phyloP scores from a whole-genome alignment of 1,140 invertebrate species.

The Polyergus mexicanus region DNA sequence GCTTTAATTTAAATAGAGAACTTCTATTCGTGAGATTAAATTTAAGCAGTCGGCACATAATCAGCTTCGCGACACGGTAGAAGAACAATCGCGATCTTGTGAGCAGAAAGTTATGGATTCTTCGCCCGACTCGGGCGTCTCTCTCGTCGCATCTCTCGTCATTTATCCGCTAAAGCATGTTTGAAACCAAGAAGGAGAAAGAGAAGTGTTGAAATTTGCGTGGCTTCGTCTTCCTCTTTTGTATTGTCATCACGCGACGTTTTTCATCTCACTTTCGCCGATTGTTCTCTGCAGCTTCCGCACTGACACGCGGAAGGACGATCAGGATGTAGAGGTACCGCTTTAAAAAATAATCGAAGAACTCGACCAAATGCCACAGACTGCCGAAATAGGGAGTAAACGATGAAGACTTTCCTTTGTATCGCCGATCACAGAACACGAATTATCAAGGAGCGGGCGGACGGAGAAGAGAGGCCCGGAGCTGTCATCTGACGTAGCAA shows the following conservation, averaged over 20 bases:
- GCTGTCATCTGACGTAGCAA: conserved; percentile 3
- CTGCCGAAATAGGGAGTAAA: conserved; percentile 43
- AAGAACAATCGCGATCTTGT: not conserved
- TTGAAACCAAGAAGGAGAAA: conserved; percentile 36
- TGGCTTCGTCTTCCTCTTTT: not conserved
- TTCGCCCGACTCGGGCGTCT: not conserved
- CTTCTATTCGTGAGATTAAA: conserved; percentile 42
- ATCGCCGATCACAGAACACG: not conserved
- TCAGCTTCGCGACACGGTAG: not conserved
- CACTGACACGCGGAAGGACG: not conserved
- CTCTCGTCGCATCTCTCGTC: not conserved
- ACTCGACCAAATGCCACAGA: conserved; percentile 58
- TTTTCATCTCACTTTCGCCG: not conserved
- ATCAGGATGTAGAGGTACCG: conserved; percentile 8
- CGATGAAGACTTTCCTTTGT: conserved; percentile 5
- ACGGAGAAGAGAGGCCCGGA: not conserved
- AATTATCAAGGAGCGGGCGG: not conserved
- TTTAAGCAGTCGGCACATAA: conserved; percentile 35
- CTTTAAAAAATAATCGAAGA: conserved; percentile 46
- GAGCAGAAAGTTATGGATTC: conserved; percentile 12
- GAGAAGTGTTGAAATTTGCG: not conserved
- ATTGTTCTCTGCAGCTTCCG: no score
- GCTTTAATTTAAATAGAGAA: conserved; percentile 49
- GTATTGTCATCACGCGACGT: not conserved
- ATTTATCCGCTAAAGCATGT: conserved; percentile 2